Conservation (phyloP, 2,888 invertebrate species). For the Gerris lacustris region DNA sequence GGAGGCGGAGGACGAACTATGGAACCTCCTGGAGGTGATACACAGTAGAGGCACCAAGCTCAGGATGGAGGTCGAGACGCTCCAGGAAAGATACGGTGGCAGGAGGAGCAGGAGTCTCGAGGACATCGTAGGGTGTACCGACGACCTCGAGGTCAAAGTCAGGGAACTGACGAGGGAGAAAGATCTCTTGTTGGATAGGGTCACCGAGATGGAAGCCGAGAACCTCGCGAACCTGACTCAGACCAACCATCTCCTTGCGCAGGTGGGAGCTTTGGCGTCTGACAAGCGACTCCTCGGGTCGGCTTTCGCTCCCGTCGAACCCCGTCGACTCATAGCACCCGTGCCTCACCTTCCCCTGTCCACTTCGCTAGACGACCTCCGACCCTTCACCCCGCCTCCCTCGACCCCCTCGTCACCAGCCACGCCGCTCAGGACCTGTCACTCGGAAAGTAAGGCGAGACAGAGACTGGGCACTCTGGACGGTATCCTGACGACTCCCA, state of each 20-base stretch:
- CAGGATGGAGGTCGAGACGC: constrained; percentile 46
- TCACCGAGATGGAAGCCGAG: constrained; percentile 66
- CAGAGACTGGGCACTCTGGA: constrained; percentile 50
- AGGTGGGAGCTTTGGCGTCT: constrained; percentile 46
- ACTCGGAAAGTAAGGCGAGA: neutral
- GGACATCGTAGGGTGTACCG: neutral
- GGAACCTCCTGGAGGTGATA: constrained; percentile 75
- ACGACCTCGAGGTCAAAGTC: constrained; percentile 2
- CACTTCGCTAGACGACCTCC: constrained; percentile 4
- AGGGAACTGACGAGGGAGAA: constrained; percentile 43
- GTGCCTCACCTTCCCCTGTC: constrained; percentile 13
- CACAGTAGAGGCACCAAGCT: constrained; percentile 48
- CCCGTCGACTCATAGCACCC: neutral
- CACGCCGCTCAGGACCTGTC: constrained; percentile 1
- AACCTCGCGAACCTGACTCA: constrained; percentile 53
- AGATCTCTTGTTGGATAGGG: constrained; percentile 58
- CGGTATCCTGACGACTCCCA: constrained; percentile 52
- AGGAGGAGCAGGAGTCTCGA: constrained; percentile 22
- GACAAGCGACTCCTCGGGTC: constrained; percentile 50
- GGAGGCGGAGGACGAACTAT: constrained; percentile 58
- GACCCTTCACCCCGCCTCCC: neutral
- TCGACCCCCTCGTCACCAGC: neutral
- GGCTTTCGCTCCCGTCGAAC: constrained; percentile 39
- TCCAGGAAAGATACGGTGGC: constrained; percentile 25
- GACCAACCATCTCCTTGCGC: constrained; percentile 51